Evolutionary conservation across 2,797 vertebrate genomes (phyloP).

Genomic region (Sphenodon punctatus): DNA sequence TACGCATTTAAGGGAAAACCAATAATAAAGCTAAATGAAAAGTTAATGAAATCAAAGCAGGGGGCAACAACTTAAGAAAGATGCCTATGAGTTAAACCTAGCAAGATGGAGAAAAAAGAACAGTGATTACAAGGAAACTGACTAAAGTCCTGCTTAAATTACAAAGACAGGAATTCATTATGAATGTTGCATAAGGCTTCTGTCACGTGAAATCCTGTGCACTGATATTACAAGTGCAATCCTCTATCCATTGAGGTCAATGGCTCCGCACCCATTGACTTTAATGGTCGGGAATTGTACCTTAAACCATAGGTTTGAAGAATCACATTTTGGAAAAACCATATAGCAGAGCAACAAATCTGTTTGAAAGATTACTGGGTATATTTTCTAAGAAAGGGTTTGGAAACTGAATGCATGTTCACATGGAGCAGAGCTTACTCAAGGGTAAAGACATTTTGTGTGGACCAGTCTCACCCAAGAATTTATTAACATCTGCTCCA

Average conservation of each 20-base stretch:
- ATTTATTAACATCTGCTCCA: too few species aligned
- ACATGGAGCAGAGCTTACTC: not conserved
- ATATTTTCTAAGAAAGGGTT: fast-evolving
- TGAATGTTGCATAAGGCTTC: fast-evolving
- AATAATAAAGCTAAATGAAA: slow-evolving; percentile 39
- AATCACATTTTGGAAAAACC: not conserved
- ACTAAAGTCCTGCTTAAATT: not conserved
- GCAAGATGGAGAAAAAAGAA: not conserved
- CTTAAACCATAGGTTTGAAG: too few species aligned
- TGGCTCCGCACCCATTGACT: too few species aligned
- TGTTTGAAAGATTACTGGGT: not conserved
- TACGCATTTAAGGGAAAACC: slow-evolving; percentile 50
- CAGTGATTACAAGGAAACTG: not conserved
- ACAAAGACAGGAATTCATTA: not conserved
- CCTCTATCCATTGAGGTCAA: too few species aligned
- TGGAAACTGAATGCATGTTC: not conserved
- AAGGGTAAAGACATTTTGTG: too few species aligned
- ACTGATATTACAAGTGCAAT: too few species aligned
- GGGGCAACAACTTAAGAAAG: slow-evolving; percentile 33
- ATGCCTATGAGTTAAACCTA: not conserved
- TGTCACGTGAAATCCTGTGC: not conserved
- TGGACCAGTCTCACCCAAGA: too few species aligned
- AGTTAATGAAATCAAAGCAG: slow-evolving; percentile 50
- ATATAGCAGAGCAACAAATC: not conserved
- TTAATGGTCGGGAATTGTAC: too few species aligned